Conservation (phyloP, 2,113 vertebrate species). For the Enhydra lutris region DNA sequence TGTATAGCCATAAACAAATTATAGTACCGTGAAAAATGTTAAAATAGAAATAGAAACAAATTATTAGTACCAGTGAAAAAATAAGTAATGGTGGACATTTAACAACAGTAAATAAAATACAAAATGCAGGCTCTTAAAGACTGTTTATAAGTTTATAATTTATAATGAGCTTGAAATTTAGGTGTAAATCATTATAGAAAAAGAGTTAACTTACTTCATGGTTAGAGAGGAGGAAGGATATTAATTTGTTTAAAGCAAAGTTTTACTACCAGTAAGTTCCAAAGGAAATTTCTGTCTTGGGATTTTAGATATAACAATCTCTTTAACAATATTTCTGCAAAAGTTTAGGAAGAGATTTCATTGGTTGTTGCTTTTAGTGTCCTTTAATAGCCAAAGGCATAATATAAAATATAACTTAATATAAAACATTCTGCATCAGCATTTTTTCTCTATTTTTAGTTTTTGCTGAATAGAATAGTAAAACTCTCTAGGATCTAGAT, state of each 20-base stretch:
- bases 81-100: background rate
- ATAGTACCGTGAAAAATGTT: background rate
- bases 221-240: background rate
- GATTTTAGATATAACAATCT: background rate
- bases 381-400: background rate
- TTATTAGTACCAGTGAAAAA: background rate
- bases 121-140: background rate
- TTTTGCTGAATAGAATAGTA: constrained; percentile 19
- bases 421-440: background rate
- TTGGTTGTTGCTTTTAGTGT: background rate
- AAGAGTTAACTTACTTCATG: background rate
- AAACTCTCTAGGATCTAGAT: background rate
- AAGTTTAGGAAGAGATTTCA: background rate
- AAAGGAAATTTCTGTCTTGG: constrained; percentile 12
- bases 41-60: background rate
- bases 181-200: background rate
- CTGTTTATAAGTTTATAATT: background rate
- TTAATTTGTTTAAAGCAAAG: constrained; percentile 28
- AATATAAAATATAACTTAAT: constrained; percentile 11
- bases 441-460: background rate
- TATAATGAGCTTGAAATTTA: background rate
- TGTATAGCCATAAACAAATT: background rate
- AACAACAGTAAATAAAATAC: background rate
- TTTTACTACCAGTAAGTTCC: background rate
- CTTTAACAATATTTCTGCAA: background rate